A percentile compares a stretch with the other conserved stretches of the same genome.
Conservation (phyloP, 2,113 vertebrate genomes). For the Nettapus auritus region DNA sequence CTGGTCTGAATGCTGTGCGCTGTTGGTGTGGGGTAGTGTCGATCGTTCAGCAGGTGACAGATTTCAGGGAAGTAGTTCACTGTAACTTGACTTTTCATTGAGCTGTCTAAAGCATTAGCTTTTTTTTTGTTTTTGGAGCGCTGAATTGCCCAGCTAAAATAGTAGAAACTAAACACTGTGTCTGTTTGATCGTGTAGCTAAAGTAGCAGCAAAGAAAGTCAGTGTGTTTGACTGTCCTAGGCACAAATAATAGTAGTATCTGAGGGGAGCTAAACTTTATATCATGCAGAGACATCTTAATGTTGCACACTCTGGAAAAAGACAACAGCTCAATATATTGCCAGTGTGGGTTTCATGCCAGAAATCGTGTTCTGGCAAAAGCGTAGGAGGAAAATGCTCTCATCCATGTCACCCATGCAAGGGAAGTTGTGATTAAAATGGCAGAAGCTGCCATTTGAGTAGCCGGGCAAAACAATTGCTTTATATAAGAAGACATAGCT, state of each 20-base stretch:
- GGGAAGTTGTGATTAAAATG: neutral
- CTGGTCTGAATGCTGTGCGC: neutral
- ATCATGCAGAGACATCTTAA: neutral
- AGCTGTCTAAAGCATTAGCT: neutral
- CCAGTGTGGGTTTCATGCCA: neutral
- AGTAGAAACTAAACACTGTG: neutral
- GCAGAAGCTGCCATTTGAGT: neutral
- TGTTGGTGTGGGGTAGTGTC: neutral
- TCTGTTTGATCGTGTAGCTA: neutral
- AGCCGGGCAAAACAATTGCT: neutral
- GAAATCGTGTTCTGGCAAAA: neutral
- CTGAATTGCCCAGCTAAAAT: neutral
- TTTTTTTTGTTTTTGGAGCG: neutral
- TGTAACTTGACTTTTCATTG: neutral
- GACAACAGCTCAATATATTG: neutral
- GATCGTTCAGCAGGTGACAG: neutral
- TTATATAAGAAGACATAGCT: neutral
- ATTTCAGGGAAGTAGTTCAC: neutral
- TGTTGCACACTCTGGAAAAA: neutral
- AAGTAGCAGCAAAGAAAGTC: neutral
- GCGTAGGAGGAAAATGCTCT: neutral
- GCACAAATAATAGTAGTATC: neutral
- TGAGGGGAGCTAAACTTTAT: neutral
- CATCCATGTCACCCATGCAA: neutral
- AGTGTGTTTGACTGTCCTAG: neutral